phyloP scores from a whole-genome alignment of 1,140 invertebrate species.

The Propsilocerus akamusi region DNA sequence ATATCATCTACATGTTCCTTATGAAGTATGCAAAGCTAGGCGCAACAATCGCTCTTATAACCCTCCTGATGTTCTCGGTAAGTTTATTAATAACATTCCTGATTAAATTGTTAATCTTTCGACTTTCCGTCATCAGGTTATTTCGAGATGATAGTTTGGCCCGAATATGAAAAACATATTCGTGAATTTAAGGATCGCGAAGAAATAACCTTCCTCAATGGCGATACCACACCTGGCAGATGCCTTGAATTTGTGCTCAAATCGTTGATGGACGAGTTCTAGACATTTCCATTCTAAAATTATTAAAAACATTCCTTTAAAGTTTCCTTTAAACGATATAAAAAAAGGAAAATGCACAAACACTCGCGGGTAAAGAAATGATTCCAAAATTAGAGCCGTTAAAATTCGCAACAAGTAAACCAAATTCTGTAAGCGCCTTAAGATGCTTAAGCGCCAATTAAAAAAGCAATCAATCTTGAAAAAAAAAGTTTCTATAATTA shows the following conservation, averaged over 20 bases:
- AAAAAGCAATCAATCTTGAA: no score
- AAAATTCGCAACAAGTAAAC: no score
- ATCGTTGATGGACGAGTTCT: background rate
- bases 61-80: slow-evolving; percentile 42
- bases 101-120: background rate
- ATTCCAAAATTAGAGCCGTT: no score
- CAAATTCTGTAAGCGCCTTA: no score
- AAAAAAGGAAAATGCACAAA: no score
- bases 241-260: slow-evolving; percentile 19
- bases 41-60: slow-evolving; percentile 42
- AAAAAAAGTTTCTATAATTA: no score
- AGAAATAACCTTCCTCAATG: slow-evolving; percentile 21
- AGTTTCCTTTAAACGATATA: no score
- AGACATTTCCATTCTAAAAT: background rate
- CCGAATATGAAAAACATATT: slow-evolving; percentile 34
- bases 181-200: slow-evolving; percentile 19
- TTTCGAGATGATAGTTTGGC: slow-evolving; percentile 62
- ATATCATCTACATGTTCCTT: slow-evolving; percentile 49
- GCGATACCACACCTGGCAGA: slow-evolving; percentile 18
- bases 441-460: no score
- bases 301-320: no score
- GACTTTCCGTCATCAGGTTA: slow-evolving; percentile 37
- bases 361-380: no score
- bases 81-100: background rate
- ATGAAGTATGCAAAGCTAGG: slow-evolving; percentile 40